Conservation (phyloP, 1,140 invertebrate species). For the Orius insidiosus region DNA sequence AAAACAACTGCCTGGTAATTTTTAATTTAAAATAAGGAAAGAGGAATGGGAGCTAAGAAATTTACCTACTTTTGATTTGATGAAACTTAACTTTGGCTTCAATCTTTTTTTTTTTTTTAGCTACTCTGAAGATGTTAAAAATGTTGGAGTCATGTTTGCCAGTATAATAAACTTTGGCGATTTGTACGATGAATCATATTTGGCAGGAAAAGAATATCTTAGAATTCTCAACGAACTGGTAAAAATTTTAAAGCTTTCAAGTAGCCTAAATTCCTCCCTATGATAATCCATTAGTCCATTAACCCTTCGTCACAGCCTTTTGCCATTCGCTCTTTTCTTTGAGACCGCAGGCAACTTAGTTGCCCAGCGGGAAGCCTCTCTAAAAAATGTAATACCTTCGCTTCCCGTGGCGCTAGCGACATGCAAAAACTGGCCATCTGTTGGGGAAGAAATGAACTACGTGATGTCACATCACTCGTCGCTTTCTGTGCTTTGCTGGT, state of each 20-base stretch:
- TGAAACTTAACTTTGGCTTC: neutral
- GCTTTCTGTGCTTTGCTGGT: too few species aligned
- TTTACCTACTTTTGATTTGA: neutral
- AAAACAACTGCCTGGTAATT: slow-evolving; percentile 54
- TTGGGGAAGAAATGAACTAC: too few species aligned
- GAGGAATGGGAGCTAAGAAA: too few species aligned
- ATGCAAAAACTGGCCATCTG: too few species aligned
- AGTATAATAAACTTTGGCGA: slow-evolving; percentile 92
- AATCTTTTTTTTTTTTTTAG: slow-evolving; percentile 30
- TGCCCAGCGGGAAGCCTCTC: too few species aligned
- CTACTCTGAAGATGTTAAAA: slow-evolving; percentile 88
- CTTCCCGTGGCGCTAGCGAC: too few species aligned
- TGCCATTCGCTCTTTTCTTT: neutral
- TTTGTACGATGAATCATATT: slow-evolving; percentile 88
- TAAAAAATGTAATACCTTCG: too few species aligned
- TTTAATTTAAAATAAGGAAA: slow-evolving; percentile 20
- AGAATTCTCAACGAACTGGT: slow-evolving; percentile 85
- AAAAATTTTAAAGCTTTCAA: slow-evolving; percentile 4
- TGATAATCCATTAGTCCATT: too few species aligned
- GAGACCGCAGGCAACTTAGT: too few species aligned
- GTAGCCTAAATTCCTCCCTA: neutral
- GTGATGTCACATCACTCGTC: too few species aligned
- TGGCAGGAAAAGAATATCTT: slow-evolving; percentile 80
- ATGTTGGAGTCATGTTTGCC: slow-evolving; percentile 87
- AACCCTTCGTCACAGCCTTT: too few species aligned